A percentile compares a stretch with the other conserved stretches of the same genome.
phyloP scores from a whole-genome alignment of 2,888 invertebrate species.

The Nomada flava region DNA sequence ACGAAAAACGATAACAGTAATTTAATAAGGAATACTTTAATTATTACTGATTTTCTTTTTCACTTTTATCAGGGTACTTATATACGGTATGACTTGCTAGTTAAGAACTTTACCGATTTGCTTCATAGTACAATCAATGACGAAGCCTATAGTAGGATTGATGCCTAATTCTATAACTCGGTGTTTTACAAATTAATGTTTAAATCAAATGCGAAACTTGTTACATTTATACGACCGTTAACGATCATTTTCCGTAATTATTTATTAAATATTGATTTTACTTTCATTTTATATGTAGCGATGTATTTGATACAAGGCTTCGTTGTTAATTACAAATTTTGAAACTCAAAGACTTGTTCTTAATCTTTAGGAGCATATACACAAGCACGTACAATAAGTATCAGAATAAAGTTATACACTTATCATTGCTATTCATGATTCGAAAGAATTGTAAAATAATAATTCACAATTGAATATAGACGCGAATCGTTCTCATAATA shows the following conservation, averaged over 20 bases:
- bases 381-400: slow-evolving; percentile 71
- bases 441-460: slow-evolving; percentile 65
- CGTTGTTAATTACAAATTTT: slow-evolving; percentile 63
- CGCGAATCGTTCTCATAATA: slow-evolving; percentile 24
- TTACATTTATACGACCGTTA: slow-evolving; percentile 20
- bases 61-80: slow-evolving; percentile 50
- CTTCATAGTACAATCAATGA: slow-evolving; percentile 52
- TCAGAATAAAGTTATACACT: slow-evolving; percentile 69
- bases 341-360: slow-evolving; percentile 72
- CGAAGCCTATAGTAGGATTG: slow-evolving; percentile 55
- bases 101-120: slow-evolving; percentile 49
- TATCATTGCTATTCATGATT: slow-evolving; percentile 62
- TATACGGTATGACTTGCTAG: slow-evolving; percentile 43
- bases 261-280: slow-evolving; percentile 39
- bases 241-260: slow-evolving; percentile 15
- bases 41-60: slow-evolving; percentile 48
- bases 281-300: slow-evolving; percentile 34
- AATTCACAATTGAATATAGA: slow-evolving; percentile 38
- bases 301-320: slow-evolving; percentile 52
- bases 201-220: slow-evolving; percentile 11
- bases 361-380: slow-evolving; percentile 59
- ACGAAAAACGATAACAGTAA: slow-evolving; percentile 48
- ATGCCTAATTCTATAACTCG: slow-evolving; percentile 23
- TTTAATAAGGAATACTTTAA: slow-evolving; percentile 50
- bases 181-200: slow-evolving; percentile 5